A percentile compares a stretch with the other conserved stretches of the same genome.
Evolutionary conservation across 2,113 vertebrate genomes (phyloP).

Genomic region (Datnioides undecimradiatus): DNA sequence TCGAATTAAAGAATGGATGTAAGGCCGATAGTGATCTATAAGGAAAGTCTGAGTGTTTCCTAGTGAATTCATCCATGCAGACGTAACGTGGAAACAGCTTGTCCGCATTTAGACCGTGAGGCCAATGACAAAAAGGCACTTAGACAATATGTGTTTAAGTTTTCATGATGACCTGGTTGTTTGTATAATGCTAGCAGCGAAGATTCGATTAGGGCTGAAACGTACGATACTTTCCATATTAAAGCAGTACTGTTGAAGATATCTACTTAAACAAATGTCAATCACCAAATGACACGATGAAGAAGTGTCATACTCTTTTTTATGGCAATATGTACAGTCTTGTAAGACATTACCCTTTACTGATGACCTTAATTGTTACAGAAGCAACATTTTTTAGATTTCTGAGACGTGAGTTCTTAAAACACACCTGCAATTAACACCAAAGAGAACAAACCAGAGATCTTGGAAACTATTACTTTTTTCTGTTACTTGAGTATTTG

Average conservation of each 20-base stretch:
- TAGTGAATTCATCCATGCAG: constrained; percentile 45
- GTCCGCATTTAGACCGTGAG: constrained; percentile 29
- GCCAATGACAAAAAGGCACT: constrained; percentile 29
- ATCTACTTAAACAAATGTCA: no score
- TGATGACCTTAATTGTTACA: no score
- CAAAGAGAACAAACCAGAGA: no score
- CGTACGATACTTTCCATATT: background rate
- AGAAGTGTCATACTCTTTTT: no score
- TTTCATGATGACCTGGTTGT: background rate
- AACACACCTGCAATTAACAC: no score
- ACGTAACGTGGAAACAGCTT: constrained; percentile 14
- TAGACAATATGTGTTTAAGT: background rate
- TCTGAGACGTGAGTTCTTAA: no score
- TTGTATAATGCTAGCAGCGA: background rate
- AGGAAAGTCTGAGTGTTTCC: constrained; percentile 53
- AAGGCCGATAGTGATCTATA: constrained; percentile 55
- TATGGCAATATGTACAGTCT: no score
- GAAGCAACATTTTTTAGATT: no score
- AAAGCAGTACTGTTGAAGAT: no score
- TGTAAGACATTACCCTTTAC: no score
- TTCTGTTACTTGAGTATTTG: background rate
- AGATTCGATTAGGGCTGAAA: background rate
- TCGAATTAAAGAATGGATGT: constrained; percentile 43
- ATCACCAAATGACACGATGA: no score
- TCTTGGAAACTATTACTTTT: no score